Evolutionary conservation across 1,140 invertebrate genomes (phyloP).

Genomic region (Drosophila azteca): DNA sequence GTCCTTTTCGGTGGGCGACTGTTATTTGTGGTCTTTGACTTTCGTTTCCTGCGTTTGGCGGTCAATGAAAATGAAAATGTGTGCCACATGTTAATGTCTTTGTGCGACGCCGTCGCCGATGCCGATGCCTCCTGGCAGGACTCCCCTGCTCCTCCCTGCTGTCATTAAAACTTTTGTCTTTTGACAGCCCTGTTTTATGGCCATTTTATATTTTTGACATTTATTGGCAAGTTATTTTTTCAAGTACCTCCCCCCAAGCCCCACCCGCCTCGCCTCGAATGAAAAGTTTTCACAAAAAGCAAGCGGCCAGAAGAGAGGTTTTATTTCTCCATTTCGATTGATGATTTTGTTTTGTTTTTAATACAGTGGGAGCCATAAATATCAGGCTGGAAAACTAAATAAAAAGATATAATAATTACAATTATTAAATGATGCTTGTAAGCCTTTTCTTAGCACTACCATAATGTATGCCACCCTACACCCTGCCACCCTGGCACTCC

Average conservation of each 20-base stretch:
- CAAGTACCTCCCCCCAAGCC: constrained; percentile 27
- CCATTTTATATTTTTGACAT: constrained; percentile 61
- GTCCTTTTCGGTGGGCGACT: constrained; percentile 36
- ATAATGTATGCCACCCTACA: too few species aligned
- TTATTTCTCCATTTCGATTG: neutral
- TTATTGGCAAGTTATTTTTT: constrained; percentile 60
- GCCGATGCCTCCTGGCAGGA: too few species aligned
- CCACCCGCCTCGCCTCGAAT: too few species aligned
- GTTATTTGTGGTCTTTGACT: constrained; percentile 47
- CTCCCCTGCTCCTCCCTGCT: constrained; percentile 28
- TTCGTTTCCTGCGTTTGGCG: constrained; percentile 45
- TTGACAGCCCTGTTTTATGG: constrained; percentile 56
- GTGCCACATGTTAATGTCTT: constrained; percentile 62
- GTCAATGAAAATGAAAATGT: constrained; percentile 45
- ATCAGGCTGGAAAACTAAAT: too few species aligned
- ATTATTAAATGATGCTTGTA: too few species aligned
- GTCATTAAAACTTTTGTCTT: constrained; percentile 48
- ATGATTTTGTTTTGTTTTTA: neutral
- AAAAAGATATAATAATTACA: too few species aligned
- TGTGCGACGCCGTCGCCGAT: constrained; percentile 19
- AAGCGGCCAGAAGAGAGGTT: too few species aligned
- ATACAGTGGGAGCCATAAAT: too few species aligned
- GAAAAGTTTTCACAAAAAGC: constrained; percentile 5
- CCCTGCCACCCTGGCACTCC: constrained; percentile 1
- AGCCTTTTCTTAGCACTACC: too few species aligned